Conservation (phyloP, 2,888 invertebrate genomes). For the Drosophila hamatofila region DNA sequence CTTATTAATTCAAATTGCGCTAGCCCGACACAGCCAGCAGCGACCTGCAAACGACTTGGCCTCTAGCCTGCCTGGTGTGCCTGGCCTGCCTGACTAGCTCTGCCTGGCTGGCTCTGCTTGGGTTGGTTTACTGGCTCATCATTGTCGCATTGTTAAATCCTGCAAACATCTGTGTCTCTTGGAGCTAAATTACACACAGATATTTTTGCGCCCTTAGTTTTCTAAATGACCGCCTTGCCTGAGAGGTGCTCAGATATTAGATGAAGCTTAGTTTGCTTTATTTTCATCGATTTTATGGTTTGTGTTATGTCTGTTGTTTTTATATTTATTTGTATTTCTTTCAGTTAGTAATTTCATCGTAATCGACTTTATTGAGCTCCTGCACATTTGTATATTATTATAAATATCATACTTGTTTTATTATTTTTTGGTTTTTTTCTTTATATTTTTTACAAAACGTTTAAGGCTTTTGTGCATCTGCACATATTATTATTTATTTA, state of each 20-base stretch:
- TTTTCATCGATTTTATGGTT: too few species aligned
- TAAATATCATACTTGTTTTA: too few species aligned
- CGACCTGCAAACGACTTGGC: slow-evolving; percentile 27
- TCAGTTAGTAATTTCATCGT: too few species aligned
- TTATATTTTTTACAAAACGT: too few species aligned
- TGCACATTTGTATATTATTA: too few species aligned
- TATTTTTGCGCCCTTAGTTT: slow-evolving; percentile 26
- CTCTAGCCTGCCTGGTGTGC: neutral
- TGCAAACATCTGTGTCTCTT: slow-evolving; percentile 60
- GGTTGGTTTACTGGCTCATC: slow-evolving; percentile 51
- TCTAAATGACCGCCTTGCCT: neutral
- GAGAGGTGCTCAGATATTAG: neutral
- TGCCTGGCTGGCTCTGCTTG: slow-evolving; percentile 39
- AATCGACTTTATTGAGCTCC: too few species aligned
- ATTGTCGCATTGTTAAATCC: slow-evolving; percentile 70
- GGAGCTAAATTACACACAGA: slow-evolving; percentile 61
- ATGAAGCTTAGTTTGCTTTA: too few species aligned
- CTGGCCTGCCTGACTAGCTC: neutral
- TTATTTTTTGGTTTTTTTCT: too few species aligned
- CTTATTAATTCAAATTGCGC: slow-evolving; percentile 73
- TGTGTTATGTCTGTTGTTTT: too few species aligned
- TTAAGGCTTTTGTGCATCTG: too few species aligned
- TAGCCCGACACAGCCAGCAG: slow-evolving; percentile 41
- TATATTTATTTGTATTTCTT: too few species aligned
- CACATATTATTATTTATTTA: too few species aligned